Evolutionary conservation across 2,113 vertebrate species (phyloP), one percentile per base, ranked within the genome.

Genomic region (Gasterosteus aculeatus): DNA sequence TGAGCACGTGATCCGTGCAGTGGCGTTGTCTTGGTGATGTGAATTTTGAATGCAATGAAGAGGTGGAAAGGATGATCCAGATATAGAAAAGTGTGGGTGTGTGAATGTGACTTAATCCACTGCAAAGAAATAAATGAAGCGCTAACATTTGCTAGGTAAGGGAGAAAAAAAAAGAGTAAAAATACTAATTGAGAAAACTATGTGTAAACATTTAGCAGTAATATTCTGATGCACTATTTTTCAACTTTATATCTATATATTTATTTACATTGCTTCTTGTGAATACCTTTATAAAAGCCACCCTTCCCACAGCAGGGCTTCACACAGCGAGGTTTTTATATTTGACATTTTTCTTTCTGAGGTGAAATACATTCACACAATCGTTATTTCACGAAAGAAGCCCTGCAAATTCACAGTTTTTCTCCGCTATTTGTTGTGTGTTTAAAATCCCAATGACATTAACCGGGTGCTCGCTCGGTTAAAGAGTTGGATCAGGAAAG

Each of bases 11-110:
- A 69, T 69, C 41, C 61, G 16, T 61, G 74, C 62, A 56, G 75
- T 44, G 63, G 79, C 93, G 94, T 90, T 95, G 85, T 91, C 85
- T 81, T 85, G 88, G 88, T 85, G 82, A 90, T 89, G 16, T 33
- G 59, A 69, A 93, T 86, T 76, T 79, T 84, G 29, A 81, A 91
- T 67, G 71, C 91, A 69, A 87, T 75, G 88, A 81, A 72, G 75
- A 75, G 72, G 57, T 72, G 64, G 71, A 75, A 84, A 89, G 63
- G 68, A 85, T 72, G 75, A 77, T 80, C 78, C 80, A 78, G 77
- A 88, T 89, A 88, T 91, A 91, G 82, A 74, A 85, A 46, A 2
- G 62, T 76, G 86, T 90, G 88, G 86, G 88, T 70, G 91, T 80
- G 70, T 83, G 70, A 63, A 58, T 82, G 74, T 67, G 77, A 84